phyloP scores from a whole-genome alignment of 2,888 invertebrate genomes.

The Agrilus biguttatus region DNA sequence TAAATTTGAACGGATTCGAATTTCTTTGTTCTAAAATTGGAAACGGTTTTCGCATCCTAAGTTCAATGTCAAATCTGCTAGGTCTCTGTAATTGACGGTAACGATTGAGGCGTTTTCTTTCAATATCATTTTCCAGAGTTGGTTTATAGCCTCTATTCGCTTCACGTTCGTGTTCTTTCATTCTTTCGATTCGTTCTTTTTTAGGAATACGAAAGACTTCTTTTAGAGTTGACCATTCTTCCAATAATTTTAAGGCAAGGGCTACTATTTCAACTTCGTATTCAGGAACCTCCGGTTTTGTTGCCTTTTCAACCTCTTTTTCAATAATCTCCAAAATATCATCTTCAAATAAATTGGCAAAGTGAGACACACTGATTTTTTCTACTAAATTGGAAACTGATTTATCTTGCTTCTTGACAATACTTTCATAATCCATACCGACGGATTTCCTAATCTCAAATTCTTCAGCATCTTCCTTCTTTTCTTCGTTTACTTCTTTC shows the following conservation, averaged over 20 bases:
- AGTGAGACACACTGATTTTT: conserved; percentile 4
- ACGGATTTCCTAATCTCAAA: conserved; percentile 14
- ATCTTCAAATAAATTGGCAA: conserved; percentile 9
- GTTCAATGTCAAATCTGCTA: conserved; percentile 26
- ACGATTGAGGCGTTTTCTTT: conserved; percentile 21
- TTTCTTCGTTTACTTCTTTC: conserved; percentile 5
- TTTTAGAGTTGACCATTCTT: conserved; percentile 60
- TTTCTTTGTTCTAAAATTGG: conserved; percentile 4
- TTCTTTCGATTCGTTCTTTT: conserved; percentile 83
- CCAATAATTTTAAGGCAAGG: conserved; percentile 47
- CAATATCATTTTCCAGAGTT: conserved; percentile 16
- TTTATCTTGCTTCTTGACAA: conserved; percentile 1
- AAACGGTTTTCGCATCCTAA: conserved; percentile 8
- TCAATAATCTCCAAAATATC: conserved; percentile 10
- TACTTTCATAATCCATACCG: conserved; percentile 13
- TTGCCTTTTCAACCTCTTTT: conserved; percentile 19
- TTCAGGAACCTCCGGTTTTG: conserved; percentile 10
- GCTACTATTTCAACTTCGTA: conserved; percentile 39
- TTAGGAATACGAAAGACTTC: conserved; percentile 85
- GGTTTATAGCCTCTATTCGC: conserved; percentile 46
- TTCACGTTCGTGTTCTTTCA: conserved; percentile 89
- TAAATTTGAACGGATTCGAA: conserved; percentile 36
- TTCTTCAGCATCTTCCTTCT: conserved; percentile 2
- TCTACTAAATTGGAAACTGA: conserved; percentile 9
- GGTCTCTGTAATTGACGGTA: conserved; percentile 25